Evolutionary conservation across 1,140 invertebrate species (phyloP).

Genomic region (Rhyzopertha dominica): DNA sequence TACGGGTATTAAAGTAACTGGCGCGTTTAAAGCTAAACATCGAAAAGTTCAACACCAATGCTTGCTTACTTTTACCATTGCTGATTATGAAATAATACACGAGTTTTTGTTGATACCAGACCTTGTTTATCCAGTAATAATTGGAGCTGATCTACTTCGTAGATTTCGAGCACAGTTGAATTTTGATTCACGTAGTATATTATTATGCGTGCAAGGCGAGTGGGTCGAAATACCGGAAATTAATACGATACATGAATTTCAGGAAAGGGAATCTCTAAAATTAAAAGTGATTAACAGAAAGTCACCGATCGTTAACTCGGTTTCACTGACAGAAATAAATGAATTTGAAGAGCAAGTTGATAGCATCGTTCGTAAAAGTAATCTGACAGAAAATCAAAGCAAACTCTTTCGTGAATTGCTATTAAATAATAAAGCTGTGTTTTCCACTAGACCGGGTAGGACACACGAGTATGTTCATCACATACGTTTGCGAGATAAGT

Average conservation of each 20-base stretch:
- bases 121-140: not conserved
- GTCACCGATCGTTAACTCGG: no score
- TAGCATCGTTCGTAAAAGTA: no score
- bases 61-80: constrained; percentile 1
- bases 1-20: not conserved
- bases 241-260: no score
- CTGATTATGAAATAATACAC: not conserved
- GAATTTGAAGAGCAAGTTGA: no score
- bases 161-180: constrained; percentile 1
- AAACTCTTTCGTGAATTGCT: not conserved
- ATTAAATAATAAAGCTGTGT: not conserved
- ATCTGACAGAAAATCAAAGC: not conserved
- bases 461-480: constrained; percentile 3
- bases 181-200: not conserved
- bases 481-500: constrained; percentile 1
- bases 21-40: constrained; percentile 5
- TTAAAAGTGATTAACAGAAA: no score
- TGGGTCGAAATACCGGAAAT: not conserved
- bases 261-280: no score
- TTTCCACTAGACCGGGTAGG: constrained; percentile 5
- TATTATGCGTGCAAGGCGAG: not conserved
- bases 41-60: not conserved
- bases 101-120: constrained; percentile 4
- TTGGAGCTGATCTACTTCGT: constrained; percentile 1
- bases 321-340: no score